These are phyloP conservation scores for Calliopum simillimum DNA, from an alignment of 2,888 invertebrate genomes.

Conservation along the genomic window DNA sequence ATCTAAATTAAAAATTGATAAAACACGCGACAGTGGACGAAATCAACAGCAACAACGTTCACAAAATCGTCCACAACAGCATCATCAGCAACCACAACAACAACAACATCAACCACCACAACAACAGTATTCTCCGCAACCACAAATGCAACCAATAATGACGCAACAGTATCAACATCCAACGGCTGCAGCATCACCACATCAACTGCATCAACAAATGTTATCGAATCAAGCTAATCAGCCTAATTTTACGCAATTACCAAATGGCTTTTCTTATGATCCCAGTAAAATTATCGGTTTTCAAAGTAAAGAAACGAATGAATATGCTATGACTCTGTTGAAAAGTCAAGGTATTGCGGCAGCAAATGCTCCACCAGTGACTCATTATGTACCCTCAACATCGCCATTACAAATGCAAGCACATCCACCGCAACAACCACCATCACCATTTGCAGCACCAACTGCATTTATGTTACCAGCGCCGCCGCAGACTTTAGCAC, in stretches of 20 bases:
- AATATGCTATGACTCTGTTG: constrained; percentile 65
- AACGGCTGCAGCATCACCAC: constrained; percentile 33
- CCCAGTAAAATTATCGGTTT: constrained; percentile 67
- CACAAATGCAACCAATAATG: constrained; percentile 18
- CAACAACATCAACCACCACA: constrained; percentile 53
- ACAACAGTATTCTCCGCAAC: constrained; percentile 42
- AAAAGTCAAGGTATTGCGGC: constrained; percentile 61
- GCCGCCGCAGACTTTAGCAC: constrained; percentile 56
- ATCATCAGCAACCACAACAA: constrained; percentile 57
- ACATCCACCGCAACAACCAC: constrained; percentile 36
- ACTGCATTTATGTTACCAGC: constrained; percentile 35
- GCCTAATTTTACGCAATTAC: constrained; percentile 45
- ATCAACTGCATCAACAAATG: constrained; percentile 26
- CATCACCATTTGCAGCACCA: constrained; percentile 28
- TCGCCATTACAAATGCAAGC: constrained; percentile 39
- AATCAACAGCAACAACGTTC: constrained; percentile 21
- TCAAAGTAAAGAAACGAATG: constrained; percentile 67
- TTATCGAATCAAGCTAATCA: constrained; percentile 20
- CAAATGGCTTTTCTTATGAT: constrained; percentile 65
- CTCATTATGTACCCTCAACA: constrained; percentile 28
- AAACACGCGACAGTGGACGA: constrained; percentile 39
- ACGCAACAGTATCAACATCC: constrained; percentile 37
- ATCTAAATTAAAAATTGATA: constrained; percentile 57
- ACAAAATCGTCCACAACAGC: constrained; percentile 33
- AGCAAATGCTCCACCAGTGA: constrained; percentile 37